A percentile compares a stretch with the other conserved stretches of the same genome.
phyloP scores from a whole-genome alignment of 2,113 vertebrate genomes.

The Brachirus orientalis region DNA sequence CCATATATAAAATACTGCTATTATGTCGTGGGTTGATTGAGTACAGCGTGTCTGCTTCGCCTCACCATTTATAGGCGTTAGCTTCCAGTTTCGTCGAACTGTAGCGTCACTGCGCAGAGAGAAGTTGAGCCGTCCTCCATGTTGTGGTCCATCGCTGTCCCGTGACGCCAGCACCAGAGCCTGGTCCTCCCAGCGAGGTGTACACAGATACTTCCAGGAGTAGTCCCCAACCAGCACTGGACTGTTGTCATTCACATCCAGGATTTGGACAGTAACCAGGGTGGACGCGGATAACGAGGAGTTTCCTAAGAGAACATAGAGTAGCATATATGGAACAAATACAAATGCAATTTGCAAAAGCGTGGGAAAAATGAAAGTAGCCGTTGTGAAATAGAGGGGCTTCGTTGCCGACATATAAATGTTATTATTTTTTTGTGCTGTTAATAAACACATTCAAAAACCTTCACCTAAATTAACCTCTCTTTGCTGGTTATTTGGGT shows the following conservation, averaged over 20 bases:
- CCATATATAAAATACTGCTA: no score
- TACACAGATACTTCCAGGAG: slow-evolving; percentile 86
- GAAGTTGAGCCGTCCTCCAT: slow-evolving; percentile 82
- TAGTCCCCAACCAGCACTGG: slow-evolving; percentile 83
- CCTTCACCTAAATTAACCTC: no score
- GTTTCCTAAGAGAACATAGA: slow-evolving; percentile 69
- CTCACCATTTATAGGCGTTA: slow-evolving; percentile 85
- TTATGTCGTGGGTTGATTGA: neutral
- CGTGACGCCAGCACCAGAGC: slow-evolving; percentile 82
- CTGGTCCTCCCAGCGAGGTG: slow-evolving; percentile 83
- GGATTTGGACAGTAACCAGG: slow-evolving; percentile 82
- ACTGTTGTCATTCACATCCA: slow-evolving; percentile 85
- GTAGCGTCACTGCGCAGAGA: slow-evolving; percentile 82
- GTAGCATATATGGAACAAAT: neutral
- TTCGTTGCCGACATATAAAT: no score
- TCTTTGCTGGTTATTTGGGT: no score
- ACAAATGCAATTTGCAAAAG: no score
- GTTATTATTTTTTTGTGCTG: no score
- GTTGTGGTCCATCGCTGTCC: slow-evolving; percentile 76
- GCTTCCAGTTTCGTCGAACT: slow-evolving; percentile 84
- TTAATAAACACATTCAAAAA: no score
- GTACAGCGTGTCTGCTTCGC: neutral
- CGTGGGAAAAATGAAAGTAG: no score
- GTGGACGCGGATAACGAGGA: slow-evolving; percentile 81
- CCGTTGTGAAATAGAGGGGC: no score